Evolutionary conservation across 2,888 invertebrate genomes (phyloP), one percentile per base, ranked within the genome.

Genomic region (Aspidiotus destructor): DNA sequence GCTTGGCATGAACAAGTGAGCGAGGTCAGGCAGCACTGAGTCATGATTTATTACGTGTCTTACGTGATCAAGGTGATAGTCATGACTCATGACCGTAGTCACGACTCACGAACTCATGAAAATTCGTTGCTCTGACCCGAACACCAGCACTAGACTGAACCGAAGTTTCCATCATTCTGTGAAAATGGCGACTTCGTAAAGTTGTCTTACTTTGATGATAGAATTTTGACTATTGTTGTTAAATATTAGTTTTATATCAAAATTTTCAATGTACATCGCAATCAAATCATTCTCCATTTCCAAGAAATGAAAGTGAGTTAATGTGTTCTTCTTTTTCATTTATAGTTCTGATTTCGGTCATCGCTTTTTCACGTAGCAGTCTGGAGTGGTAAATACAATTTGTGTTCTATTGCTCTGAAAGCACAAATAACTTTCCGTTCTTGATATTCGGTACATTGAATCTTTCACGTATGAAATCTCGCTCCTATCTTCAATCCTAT

Each of bases 131-230:
- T 28, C 2, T 28, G 28, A 28, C 28, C 28, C 28, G 28, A 28
- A 5, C 28, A 28, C 28, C 28, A 28, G 28, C 28, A 28, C 28
- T 28, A 28, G 28, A n/a, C n/a, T n/a, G n/a, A 28, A 28, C 28
- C 28, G 28, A 28, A n/a, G n/a, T n/a, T n/a, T n/a, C n/a, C n/a
- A 28, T 28, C 28, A 58, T 55, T 67, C 65, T 65, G 65, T 65
- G 67, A 67, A 67, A 67, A 67, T 67, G 67, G 67, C 67, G 67
- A 67, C 67, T 67, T 67, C 67, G 58, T 67, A 67, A 67, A 58
- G 67, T 67, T 67, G 67, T 60, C 58, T 52, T 67, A 67, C 40
- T 58, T 58, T 67, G 58, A 67, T 67, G 67, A 67, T 67, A 67
- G 58, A 67, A 58, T 67, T 58, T 28, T 44, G 15, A 44, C 44